Base-by-base conservation (phyloP, 2,888 invertebrate species). In the Dysmachus trigonus region DNA sequence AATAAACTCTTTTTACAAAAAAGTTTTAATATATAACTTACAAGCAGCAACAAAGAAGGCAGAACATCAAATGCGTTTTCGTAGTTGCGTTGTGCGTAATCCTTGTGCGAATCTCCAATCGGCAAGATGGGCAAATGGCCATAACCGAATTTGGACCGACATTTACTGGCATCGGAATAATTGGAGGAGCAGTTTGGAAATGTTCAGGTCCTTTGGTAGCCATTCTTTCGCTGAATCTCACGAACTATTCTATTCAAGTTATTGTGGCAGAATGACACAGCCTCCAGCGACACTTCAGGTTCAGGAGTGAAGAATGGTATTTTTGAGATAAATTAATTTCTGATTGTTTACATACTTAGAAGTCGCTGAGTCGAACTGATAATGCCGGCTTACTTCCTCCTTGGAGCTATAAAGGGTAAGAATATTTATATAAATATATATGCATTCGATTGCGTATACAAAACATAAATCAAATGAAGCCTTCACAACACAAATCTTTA, bases 1-100 rank as follows among this genome's bases (percentile, higher is more conserved):
- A n/a, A 22, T 6, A n/a, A 35, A 31, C 13, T 2, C 41, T 41
- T 1, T 10, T 4, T 53, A 18, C 18, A 1, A 76, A 76, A 18
- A 76, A 18, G n/a, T n/a, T 31, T 31, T 74, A 83, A 73, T 0
- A 82, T 13, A n/a, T 5, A 83, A 72, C 83, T 83, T 83, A 83
- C 83, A 83, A 27, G 15, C 4, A 31, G 31, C 71, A 83, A 30
- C 83, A 83, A 22, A 83, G 72, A 30, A 83, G 38, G 8, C 31
- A 72, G 5, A 2, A 41, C 41, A 72, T 72, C 18, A 72, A 18
- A 41, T 83, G 83, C 13, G 83, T 83, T 15, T 83, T 83, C n/a
- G 72, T 22, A 10, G 83, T 83, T 0, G 72, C 38, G 2, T 83
- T 72, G 41, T 83, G 72, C 0, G 6, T 27, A 15, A 83, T n/a